Evolutionary conservation across 2,888 invertebrate species (phyloP).

Genomic region (Gastracanthus pulcherrimus): DNA sequence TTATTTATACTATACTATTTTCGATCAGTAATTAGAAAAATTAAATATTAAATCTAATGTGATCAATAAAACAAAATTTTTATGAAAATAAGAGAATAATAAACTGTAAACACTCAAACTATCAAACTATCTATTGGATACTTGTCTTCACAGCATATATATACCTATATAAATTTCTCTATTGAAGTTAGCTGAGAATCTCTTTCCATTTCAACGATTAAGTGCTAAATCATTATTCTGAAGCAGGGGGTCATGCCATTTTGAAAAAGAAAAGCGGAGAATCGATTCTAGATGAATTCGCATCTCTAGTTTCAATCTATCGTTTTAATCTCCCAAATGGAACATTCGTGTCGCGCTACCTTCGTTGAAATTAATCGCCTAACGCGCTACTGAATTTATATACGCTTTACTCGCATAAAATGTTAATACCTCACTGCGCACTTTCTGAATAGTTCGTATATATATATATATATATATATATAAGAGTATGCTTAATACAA

Average conservation of each 20-base stretch:
- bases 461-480: not conserved
- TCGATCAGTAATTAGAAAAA: no score
- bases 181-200: conserved; percentile 25
- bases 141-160: not conserved
- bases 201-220: conserved; percentile 50
- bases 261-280: conserved; percentile 43
- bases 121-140: not conserved
- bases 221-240: conserved; percentile 54
- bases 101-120: not conserved
- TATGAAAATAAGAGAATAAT: no score
- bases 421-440: conserved; percentile 33
- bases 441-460: conserved; percentile 21
- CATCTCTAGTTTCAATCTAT: conserved; percentile 54
- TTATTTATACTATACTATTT: no score
- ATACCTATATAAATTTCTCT: not conserved
- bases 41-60: no score
- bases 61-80: no score
- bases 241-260: conserved; percentile 12
- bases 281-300: conserved; percentile 54
- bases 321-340: conserved; percentile 59
- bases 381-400: conserved; percentile 53
- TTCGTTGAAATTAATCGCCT: conserved; percentile 55
- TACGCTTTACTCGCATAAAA: conserved; percentile 29
- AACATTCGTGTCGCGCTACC: conserved; percentile 55
- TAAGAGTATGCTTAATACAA: no score